These are phyloP conservation scores for Syrista parreyssii DNA, from an alignment of 2,888 invertebrate genomes.

Conservation along the genomic window DNA sequence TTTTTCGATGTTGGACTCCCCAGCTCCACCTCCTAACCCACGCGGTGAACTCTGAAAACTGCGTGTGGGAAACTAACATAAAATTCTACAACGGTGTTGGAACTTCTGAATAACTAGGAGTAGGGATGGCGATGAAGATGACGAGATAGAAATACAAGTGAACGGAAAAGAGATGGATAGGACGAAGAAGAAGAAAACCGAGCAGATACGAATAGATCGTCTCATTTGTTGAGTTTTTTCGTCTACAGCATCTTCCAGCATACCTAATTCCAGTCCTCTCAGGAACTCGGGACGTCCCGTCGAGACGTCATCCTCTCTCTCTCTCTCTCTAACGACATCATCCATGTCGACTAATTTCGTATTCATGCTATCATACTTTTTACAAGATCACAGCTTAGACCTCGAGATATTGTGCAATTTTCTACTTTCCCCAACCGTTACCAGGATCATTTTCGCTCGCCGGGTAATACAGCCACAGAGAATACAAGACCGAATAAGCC, in stretches of 20 bases:
- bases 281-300: background rate
- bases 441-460: background rate
- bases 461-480: background rate
- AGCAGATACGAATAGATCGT: background rate
- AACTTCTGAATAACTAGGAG: background rate
- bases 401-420: conserved; percentile 14
- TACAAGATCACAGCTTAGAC: conserved; percentile 3
- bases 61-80: background rate
- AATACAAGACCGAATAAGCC: background rate
- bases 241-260: background rate
- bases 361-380: conserved; percentile 22
- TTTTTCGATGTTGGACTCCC: background rate
- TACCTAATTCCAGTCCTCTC: background rate
- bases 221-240: background rate
- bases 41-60: background rate
- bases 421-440: conserved; percentile 15
- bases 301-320: background rate
- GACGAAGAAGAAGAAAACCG: background rate
- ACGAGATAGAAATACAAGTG: background rate
- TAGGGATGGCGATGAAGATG: background rate
- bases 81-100: background rate
- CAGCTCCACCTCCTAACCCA: no score
- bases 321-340: background rate
- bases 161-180: background rate
- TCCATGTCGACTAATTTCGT: conserved; percentile 14